phyloP scores from a whole-genome alignment of 2,888 invertebrate genomes.

The Eurytoma californica region DNA sequence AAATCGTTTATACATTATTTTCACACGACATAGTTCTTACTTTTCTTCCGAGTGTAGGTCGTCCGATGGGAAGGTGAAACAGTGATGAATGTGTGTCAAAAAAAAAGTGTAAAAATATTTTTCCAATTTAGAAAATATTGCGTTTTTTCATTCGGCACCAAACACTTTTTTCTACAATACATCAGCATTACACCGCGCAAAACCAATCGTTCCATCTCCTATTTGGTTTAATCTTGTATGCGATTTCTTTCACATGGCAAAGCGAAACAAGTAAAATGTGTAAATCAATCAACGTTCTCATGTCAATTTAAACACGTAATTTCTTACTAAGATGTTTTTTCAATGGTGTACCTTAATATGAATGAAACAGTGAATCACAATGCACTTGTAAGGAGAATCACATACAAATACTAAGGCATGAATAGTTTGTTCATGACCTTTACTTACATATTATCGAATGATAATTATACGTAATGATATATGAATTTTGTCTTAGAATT shows the following conservation, averaged over 20 bases:
- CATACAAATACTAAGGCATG: constrained; percentile 3
- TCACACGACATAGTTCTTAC: constrained; percentile 27
- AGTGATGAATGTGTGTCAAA: constrained; percentile 44
- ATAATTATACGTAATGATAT: constrained; percentile 25
- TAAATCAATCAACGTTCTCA: constrained; percentile 33
- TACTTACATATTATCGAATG: constrained; percentile 17
- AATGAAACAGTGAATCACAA: constrained; percentile 35
- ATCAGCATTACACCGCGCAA: background rate
- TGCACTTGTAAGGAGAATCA: constrained; percentile 26
- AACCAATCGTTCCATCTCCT: background rate
- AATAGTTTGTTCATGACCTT: background rate
- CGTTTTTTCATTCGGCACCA: constrained; percentile 43
- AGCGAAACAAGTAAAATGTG: constrained; percentile 26
- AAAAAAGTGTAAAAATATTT: constrained; percentile 51
- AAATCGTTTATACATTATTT: background rate
- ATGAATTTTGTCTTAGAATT: constrained; percentile 17
- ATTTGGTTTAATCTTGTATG: constrained; percentile 5
- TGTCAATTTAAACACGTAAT: constrained; percentile 36
- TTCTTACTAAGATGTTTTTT: constrained; percentile 38
- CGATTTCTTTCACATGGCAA: constrained; percentile 12
- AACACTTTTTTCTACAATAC: constrained; percentile 30
- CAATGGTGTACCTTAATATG: constrained; percentile 27
- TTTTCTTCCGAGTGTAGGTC: constrained; percentile 20
- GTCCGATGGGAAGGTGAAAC: constrained; percentile 11
- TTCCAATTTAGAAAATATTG: constrained; percentile 44